Evolutionary conservation across 2,888 invertebrate species (phyloP), one percentile per base, ranked within the genome.

Genomic region (Drosophila lutescens): DNA sequence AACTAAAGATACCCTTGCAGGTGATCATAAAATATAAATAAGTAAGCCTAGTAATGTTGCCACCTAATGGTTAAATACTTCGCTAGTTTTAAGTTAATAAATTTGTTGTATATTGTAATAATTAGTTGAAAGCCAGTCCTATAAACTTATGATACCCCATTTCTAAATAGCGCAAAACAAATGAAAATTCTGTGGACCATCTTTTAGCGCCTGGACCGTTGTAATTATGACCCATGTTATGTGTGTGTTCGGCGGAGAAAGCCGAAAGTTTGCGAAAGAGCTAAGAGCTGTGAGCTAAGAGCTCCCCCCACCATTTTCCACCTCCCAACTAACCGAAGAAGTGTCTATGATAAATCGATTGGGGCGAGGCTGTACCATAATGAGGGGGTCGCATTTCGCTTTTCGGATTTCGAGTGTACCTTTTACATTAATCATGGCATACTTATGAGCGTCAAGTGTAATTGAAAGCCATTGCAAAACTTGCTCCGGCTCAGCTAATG

Each of bases 391-490:
- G 63, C 67, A 41, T 47, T 47, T 61, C 46, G 46, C 38, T 15
- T 46, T 47, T 62, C 62, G 61, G 40, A 62, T 54, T 69, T 63
- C 47, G 43, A 59, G 69, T 63, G 62, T 67, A 51, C 76, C 72
- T 67, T 86, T 79, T 88, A 83, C 88, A 83, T 88, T 88, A 88
- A 83, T 83, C 83, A 83, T 83, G 74, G 86, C 86, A 88, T 83
- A 88, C 88, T 88, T 83, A 88, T 88, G 84, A 78, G 88, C 79
- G 83, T 80, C 86, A 74, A 82, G 86, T 82, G 80, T 82, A 82
- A 87, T 82, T 82, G 82, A 82, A 82, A 82, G 82, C 85, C 82
- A 87, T 87, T 87, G 77, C 58, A 85, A 85, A 82, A 82, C 86
- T 81, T 85, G 88, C 82, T 81, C 72, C 26, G 15, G 34, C 41